These are phyloP conservation scores for Paracentrotus lividus DNA, from an alignment of 53 echinoderm and acorn worm genomes.

Conservation along the genomic window DNA sequence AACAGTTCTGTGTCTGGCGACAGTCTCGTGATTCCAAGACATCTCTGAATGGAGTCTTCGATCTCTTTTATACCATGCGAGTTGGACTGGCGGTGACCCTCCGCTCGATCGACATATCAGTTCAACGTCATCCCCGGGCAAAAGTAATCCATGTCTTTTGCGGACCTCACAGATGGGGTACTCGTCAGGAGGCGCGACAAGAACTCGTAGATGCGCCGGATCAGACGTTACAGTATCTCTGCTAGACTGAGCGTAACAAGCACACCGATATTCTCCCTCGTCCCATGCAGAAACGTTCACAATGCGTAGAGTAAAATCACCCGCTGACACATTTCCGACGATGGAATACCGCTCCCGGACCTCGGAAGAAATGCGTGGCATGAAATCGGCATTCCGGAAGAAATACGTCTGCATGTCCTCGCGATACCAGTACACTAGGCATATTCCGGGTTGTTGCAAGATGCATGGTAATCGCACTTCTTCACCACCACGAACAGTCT, in stretches of 20 bases:
- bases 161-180: slow-evolving; percentile 81
- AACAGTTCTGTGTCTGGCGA: slow-evolving; percentile 32
- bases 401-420: slow-evolving; percentile 79
- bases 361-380: slow-evolving; percentile 2
- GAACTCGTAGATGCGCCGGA: slow-evolving; percentile 62
- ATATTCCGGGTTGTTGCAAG: slow-evolving; percentile 56
- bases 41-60: slow-evolving; percentile 63
- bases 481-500: slow-evolving; percentile 51
- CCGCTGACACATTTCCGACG: slow-evolving; percentile 69
- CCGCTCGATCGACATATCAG: slow-evolving; percentile 81
- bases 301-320: slow-evolving; percentile 80
- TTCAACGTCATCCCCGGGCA: slow-evolving; percentile 80
- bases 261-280: slow-evolving; percentile 83
- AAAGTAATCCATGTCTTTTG: slow-evolving; percentile 58
- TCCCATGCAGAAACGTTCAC: slow-evolving; percentile 73
- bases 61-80: slow-evolving; percentile 74
- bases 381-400: slow-evolving; percentile 56
- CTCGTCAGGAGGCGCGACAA: slow-evolving; percentile 75
- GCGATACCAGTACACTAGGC: slow-evolving; percentile 85
- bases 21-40: slow-evolving; percentile 52
- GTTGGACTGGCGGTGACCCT: slow-evolving; percentile 76
- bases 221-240: slow-evolving; percentile 55
- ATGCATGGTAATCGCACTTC: slow-evolving; percentile 74
- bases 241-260: slow-evolving; percentile 68
- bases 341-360: slow-evolving; percentile 74